A percentile compares a stretch with the other conserved stretches of the same genome.
These are phyloP conservation scores for Tychaedon coryphoeus DNA, from an alignment of 2,113 vertebrate species.

Conservation along the genomic window DNA sequence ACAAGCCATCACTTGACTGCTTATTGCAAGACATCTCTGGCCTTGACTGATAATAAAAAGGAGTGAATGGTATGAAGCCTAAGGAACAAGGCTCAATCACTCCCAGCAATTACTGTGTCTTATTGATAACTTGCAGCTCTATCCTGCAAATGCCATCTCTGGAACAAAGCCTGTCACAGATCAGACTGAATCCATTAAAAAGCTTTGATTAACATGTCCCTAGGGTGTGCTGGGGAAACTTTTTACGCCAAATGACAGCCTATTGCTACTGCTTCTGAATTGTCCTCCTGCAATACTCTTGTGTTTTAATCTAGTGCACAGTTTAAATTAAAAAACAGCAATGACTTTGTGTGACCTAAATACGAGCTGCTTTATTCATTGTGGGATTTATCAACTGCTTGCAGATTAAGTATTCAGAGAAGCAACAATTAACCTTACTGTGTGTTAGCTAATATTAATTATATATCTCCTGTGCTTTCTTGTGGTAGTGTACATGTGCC, in stretches of 20 bases:
- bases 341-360: conserved; percentile 82
- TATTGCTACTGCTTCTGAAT: conserved; percentile 69
- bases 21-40: conserved; percentile 61
- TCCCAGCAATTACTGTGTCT: conserved; percentile 77
- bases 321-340: conserved; percentile 76
- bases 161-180: conserved; percentile 82
- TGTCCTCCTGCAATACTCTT: conserved; percentile 69
- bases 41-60: conserved; percentile 67
- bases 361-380: conserved; percentile 65
- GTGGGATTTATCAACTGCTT: conserved; percentile 73
- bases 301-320: conserved; percentile 74
- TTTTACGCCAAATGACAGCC: conserved; percentile 72
- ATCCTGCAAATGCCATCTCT: conserved; percentile 76
- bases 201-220: conserved; percentile 80
- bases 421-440: conserved; percentile 74
- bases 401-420: conserved; percentile 74
- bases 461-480: conserved; percentile 47
- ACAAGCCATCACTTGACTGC: conserved; percentile 62
- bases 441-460: conserved; percentile 73
- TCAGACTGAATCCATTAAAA: conserved; percentile 82
- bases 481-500: not conserved
- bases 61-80: conserved; percentile 58
- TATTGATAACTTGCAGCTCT: conserved; percentile 81
- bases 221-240: conserved; percentile 76
- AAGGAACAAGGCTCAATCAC: conserved; percentile 71